These are phyloP conservation scores for Brachypalpus laphriformis DNA, from an alignment of 2,888 invertebrate genomes.

Conservation along the genomic window DNA sequence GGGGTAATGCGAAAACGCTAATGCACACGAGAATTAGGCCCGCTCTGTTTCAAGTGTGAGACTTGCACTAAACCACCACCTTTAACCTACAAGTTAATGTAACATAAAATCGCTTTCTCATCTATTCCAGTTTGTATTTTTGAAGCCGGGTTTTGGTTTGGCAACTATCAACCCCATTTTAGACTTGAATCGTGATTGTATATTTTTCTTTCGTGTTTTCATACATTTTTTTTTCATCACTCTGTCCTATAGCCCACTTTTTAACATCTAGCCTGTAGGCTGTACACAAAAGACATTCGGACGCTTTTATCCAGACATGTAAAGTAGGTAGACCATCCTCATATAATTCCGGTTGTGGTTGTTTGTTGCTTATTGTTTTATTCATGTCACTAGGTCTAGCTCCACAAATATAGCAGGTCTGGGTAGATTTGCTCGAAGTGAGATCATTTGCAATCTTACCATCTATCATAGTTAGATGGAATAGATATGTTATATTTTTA, in stretches of 20 bases:
- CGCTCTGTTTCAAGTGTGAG: too few species aligned
- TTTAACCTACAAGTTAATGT: not conserved
- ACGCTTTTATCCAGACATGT: too few species aligned
- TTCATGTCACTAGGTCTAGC: not conserved
- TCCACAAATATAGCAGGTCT: slow-evolving; percentile 6
- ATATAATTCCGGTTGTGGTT: not conserved
- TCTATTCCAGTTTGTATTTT: slow-evolving; percentile 9
- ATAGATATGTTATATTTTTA: not conserved
- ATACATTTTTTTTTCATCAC: too few species aligned
- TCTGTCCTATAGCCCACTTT: too few species aligned
- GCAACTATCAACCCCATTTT: too few species aligned
- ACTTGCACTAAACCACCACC: too few species aligned
- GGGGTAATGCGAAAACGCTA: too few species aligned
- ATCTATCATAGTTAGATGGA: not conserved
- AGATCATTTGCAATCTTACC: slow-evolving; percentile 1
- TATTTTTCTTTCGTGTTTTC: too few species aligned
- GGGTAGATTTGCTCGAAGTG: not conserved
- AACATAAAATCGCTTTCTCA: not conserved
- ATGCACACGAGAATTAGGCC: too few species aligned
- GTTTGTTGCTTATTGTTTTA: not conserved
- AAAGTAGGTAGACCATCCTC: not conserved
- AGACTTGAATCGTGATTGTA: too few species aligned
- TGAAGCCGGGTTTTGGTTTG: not conserved
- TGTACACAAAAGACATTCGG: too few species aligned
- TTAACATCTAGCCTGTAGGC: too few species aligned